phyloP scores from a whole-genome alignment of 2,888 invertebrate genomes.

The Kuschelorhynchus macadamiae region DNA sequence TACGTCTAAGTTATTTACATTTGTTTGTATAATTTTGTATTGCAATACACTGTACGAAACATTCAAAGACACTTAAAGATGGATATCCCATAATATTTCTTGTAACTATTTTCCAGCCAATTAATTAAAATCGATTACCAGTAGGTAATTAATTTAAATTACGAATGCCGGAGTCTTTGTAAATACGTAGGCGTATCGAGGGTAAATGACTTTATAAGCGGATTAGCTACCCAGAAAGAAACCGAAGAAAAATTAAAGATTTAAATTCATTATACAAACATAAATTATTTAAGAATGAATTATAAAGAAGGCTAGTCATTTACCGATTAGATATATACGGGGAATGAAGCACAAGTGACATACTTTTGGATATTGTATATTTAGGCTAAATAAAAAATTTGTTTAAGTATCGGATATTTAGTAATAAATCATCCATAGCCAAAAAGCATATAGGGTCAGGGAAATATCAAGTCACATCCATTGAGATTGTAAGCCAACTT shows the following conservation, averaged over 20 bases:
- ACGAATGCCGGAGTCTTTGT: constrained; percentile 13
- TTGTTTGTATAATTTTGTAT: too few species aligned
- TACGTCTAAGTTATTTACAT: too few species aligned
- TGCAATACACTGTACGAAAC: too few species aligned
- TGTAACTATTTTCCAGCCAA: constrained; percentile 12
- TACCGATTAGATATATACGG: too few species aligned
- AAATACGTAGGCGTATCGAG: constrained; percentile 31
- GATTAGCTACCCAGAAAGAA: constrained; percentile 20
- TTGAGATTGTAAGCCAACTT: too few species aligned
- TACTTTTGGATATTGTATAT: too few species aligned
- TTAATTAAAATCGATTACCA: constrained; percentile 17
- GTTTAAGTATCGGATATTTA: too few species aligned
- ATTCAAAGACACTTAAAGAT: too few species aligned
- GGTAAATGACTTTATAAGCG: constrained; percentile 29
- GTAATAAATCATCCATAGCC: background rate
- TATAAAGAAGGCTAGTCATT: background rate
- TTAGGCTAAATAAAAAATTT: background rate
- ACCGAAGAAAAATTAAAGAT: constrained; percentile 25
- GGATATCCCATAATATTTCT: too few species aligned
- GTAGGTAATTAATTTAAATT: constrained; percentile 31
- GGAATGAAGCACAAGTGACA: too few species aligned
- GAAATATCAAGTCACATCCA: too few species aligned
- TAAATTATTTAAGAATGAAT: constrained; percentile 21
- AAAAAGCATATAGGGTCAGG: too few species aligned
- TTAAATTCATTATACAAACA: constrained; percentile 24